These are phyloP conservation scores for Nothobranchius furzeri DNA, from an alignment of 2,113 vertebrate species.

Conservation along the genomic window DNA sequence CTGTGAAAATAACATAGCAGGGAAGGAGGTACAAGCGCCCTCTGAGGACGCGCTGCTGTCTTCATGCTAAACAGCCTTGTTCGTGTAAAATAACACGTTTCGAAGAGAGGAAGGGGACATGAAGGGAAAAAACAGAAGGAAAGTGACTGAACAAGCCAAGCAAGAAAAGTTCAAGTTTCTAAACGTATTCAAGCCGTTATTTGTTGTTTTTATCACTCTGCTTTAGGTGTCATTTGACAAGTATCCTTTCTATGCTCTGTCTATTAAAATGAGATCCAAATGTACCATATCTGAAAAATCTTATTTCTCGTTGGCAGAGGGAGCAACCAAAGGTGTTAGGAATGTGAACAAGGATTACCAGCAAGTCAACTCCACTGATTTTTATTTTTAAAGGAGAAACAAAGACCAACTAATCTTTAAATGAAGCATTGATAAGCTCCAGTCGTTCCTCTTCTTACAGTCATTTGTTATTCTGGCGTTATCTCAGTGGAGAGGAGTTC, in stretches of 20 bases:
- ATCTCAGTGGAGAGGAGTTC: constrained; percentile 39
- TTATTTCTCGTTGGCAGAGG: not conserved
- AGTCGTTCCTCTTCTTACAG: constrained; percentile 2
- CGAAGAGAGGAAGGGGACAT: constrained; percentile 14
- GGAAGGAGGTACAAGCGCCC: constrained; percentile 42
- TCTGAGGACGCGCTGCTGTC: constrained; percentile 49
- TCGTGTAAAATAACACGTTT: constrained; percentile 52
- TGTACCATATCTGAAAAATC: not conserved
- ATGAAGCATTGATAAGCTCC: not conserved
- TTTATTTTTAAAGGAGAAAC: not conserved
- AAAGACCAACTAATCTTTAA: not conserved
- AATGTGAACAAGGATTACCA: constrained; percentile 1
- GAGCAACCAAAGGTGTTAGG: not conserved
- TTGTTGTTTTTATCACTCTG: constrained; percentile 7
- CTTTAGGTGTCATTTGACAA: not conserved
- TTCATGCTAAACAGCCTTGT: constrained; percentile 47
- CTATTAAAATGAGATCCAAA: not conserved
- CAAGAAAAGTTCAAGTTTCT: constrained; percentile 20
- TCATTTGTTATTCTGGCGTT: constrained; percentile 22
- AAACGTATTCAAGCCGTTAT: constrained; percentile 6
- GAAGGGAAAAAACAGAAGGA: constrained; percentile 7
- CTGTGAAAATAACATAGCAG: constrained; percentile 55
- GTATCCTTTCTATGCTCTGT: constrained; percentile 10
- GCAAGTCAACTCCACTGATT: not conserved
- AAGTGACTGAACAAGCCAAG: constrained; percentile 21